These are phyloP conservation scores for Notolepis coatsorum DNA, from an alignment of 2,797 vertebrate species.

Conservation along the genomic window DNA sequence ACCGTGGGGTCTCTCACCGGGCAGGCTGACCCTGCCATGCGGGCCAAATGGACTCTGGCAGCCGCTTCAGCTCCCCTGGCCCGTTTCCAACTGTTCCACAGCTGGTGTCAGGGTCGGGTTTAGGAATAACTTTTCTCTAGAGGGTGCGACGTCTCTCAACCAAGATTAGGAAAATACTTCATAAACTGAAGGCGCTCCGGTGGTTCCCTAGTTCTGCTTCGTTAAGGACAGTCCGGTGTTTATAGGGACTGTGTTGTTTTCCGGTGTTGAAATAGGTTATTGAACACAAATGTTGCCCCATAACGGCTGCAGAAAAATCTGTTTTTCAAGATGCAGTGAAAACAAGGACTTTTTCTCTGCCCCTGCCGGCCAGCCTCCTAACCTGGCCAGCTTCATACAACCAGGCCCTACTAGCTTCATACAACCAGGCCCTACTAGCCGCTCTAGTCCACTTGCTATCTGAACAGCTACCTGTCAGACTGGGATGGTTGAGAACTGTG, in stretches of 20 bases:
- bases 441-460: conserved; percentile 44
- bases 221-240: conserved; percentile 4
- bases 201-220: conserved; percentile 3
- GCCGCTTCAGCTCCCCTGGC: too few relatives aligned
- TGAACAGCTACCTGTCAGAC: conserved; percentile 46
- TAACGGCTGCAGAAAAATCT: conserved; percentile 25
- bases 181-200: conserved; percentile 26
- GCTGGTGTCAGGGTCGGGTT: conserved; percentile 10
- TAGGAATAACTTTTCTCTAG: too few relatives aligned
- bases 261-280: conserved; percentile 4
- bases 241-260: not conserved
- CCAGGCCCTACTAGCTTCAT: conserved; percentile 23
- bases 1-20: too few relatives aligned
- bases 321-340: not conserved
- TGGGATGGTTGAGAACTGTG: conserved; percentile 63
- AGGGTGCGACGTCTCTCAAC: too few relatives aligned
- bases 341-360: conserved; percentile 12
- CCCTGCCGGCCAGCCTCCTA: conserved; percentile 56
- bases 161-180: conserved; percentile 24
- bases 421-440: conserved; percentile 32
- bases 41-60: conserved; percentile 7
- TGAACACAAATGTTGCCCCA: too few relatives aligned
- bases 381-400: conserved; percentile 56
- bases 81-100: not conserved
- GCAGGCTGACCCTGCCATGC: conserved; percentile 8